A percentile compares a stretch with the other conserved stretches of the same genome.
Evolutionary conservation across 2,888 invertebrate species (phyloP).

Genomic region (Zhuqinia jingwanae): DNA sequence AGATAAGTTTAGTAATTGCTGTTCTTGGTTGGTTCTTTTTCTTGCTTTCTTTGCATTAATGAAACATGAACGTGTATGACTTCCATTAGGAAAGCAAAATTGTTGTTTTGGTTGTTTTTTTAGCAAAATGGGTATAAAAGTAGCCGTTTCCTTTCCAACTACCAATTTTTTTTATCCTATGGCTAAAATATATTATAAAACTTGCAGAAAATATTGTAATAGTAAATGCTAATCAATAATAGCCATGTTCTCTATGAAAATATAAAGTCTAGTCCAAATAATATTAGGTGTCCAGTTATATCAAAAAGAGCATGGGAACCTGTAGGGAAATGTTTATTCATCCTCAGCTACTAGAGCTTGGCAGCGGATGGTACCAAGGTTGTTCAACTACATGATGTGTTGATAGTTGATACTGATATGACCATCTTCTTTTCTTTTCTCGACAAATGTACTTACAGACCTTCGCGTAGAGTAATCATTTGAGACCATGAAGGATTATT

Average conservation of each 20-base stretch:
- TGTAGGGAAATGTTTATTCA: background rate
- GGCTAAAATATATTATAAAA: constrained; percentile 12
- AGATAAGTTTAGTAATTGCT: constrained; percentile 11
- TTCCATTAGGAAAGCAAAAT: background rate
- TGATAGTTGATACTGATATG: background rate
- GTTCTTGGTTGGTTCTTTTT: background rate
- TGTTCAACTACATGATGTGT: constrained; percentile 46
- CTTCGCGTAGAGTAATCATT: no score
- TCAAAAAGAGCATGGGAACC: no score
- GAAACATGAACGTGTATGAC: background rate
- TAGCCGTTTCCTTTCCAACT: background rate
- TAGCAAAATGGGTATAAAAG: background rate
- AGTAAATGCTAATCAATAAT: constrained; percentile 58
- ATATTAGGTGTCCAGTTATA: constrained; percentile 16
- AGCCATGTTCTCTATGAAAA: constrained; percentile 41
- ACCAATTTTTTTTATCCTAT: background rate
- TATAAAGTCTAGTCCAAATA: constrained; percentile 18
- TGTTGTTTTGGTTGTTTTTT: background rate
- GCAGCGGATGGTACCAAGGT: constrained; percentile 65
- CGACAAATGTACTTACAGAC: background rate
- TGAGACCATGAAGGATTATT: no score
- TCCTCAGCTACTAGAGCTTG: constrained; percentile 19
- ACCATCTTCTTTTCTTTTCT: background rate
- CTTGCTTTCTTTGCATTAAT: background rate
- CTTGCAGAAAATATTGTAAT: constrained; percentile 42